Conservation (phyloP, 2,797 vertebrate species). For the Ptychadena robeensis region DNA sequence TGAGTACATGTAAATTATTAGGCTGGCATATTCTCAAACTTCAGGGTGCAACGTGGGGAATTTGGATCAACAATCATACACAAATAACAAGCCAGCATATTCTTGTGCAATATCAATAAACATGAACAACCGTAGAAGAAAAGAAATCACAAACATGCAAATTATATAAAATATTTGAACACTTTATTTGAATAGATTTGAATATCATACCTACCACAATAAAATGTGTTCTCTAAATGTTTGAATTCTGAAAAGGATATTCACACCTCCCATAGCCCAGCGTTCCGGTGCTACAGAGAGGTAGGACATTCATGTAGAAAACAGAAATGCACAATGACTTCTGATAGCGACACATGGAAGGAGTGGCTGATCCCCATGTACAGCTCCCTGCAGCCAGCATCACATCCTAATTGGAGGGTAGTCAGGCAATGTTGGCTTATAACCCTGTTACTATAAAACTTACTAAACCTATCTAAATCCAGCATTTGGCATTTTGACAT, state of each 20-base stretch:
- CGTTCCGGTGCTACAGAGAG: constrained; percentile 1
- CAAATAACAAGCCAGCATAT: too few species aligned
- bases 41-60: too few species aligned
- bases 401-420: constrained; percentile 18
- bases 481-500: constrained; percentile 1
- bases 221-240: constrained; percentile 32
- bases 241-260: constrained; percentile 10
- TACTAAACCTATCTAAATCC: constrained; percentile 3
- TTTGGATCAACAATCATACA: too few species aligned
- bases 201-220: constrained; percentile 52
- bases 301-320: constrained; percentile 20
- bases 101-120: too few species aligned
- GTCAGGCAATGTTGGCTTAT: constrained; percentile 39
- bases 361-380: constrained; percentile 6
- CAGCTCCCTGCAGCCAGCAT: neutral
- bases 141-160: neutral
- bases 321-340: constrained; percentile 14
- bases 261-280: neutral
- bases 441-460: constrained; percentile 31
- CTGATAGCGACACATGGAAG: constrained; percentile 15
- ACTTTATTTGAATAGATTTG: constrained; percentile 56
- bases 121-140: too few species aligned
- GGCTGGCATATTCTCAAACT: too few species aligned
- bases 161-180: constrained; percentile 53
- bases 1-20: too few species aligned